Conservation (phyloP, 2,113 vertebrate genomes). For the Erythrolamprus reginae region DNA sequence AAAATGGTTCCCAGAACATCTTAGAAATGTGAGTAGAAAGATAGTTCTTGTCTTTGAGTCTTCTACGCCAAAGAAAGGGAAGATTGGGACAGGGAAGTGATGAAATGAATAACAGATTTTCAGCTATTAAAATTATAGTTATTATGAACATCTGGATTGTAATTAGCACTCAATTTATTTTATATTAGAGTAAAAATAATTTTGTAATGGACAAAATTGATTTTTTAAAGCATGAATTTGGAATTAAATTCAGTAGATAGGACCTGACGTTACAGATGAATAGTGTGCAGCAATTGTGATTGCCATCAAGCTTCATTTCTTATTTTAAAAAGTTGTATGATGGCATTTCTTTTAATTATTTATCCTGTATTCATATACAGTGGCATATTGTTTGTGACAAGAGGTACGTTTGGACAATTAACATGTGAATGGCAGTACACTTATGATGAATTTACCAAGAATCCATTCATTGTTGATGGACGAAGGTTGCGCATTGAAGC, state of each 20-base stretch:
- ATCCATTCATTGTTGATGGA: conserved; percentile 85
- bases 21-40: neutral
- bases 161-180: neutral
- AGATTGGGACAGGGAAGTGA: neutral
- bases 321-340: conserved; percentile 8
- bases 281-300: neutral
- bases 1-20: neutral
- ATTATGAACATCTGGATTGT: neutral
- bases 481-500: conserved; percentile 91
- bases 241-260: neutral
- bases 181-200: neutral
- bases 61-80: neutral
- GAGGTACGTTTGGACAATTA: conserved; percentile 92
- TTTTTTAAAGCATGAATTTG: neutral
- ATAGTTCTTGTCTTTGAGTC: neutral
- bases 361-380: conserved; percentile 59
- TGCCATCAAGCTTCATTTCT: neutral
- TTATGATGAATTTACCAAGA: conserved; percentile 96
- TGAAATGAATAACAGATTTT: neutral
- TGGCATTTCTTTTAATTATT: neutral
- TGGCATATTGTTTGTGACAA: conserved; percentile 93
- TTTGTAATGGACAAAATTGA: neutral
- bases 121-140: neutral
- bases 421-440: conserved; percentile 97
- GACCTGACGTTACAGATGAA: neutral